Base-by-base conservation (phyloP, 2,113 vertebrate species). In the Larimichthys crocea region DNA sequence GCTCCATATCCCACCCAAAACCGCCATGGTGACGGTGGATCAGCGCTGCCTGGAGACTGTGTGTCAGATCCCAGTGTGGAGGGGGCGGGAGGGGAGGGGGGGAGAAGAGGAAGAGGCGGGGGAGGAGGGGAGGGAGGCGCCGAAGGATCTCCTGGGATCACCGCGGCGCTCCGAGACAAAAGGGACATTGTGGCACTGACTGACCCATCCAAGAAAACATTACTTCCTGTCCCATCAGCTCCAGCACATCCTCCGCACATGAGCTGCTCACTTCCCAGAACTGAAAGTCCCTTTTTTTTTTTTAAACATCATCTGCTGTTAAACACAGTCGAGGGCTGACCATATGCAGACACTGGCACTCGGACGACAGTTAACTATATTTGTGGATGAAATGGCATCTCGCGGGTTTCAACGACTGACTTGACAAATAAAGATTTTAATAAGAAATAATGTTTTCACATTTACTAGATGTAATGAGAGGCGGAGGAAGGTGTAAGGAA, bases 201-300 rank as follows among this genome's bases (percentile, higher is more conserved):
- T 85, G 83, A 89, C 74, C 81, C 80, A 76, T 88, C 85, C 80
- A 84, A 86, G 87, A 90, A 87, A 80, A 87, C 74, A 74, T 56
- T 10, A 76, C 86, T 88, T 93, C 91, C 92, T 91, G 90, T 87
- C 90, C 85, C 87, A 86, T 72, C 85, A 89, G 86, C 86, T 80
- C 83, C 82, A 74, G 82, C 82, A 40, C 35, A 76, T 89, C 90
- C 90, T 85, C 86, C 76, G 17, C 86, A 84, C 63, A 80, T 16
- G 62, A 86, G 74, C 82, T 2, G 55, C 74, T 87, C 73, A 31
- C 73, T 88, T 90, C 91, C 90, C 86, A 90, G 74, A 80, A 85
- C 76, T 80, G 15, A 86, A n/a, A 80, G 59, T 49, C 73, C 40
- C 52, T 44, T 73, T 85, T 81, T 49, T 26, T 26, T 26, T 26